Conservation (phyloP, 2,888 invertebrate species). For the Cheilosia variabilis region DNA sequence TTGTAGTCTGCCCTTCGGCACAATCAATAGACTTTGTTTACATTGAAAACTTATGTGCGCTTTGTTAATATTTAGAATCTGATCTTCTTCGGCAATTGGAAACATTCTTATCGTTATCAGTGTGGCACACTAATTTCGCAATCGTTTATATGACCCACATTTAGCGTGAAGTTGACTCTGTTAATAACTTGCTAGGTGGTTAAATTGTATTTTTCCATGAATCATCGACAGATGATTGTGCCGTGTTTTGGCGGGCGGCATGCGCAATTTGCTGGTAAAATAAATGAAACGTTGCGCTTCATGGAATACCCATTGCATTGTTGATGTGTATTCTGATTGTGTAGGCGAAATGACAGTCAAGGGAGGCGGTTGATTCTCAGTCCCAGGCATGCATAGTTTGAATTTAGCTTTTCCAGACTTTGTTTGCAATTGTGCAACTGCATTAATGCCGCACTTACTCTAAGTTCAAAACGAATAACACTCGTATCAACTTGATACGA, state of each 20-base stretch:
- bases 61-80: constrained; percentile 4
- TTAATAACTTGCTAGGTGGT: background rate
- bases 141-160: background rate
- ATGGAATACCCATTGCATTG: no score
- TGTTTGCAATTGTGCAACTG: no score
- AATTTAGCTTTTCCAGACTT: no score
- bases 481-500: no score
- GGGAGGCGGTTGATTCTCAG: no score
- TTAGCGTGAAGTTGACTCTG: background rate
- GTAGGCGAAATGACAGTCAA: no score
- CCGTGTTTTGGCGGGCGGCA: background rate
- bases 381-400: no score
- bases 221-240: background rate
- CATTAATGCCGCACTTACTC: no score
- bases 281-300: no score
- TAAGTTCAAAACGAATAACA: no score
- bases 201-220: background rate
- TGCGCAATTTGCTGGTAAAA: no score
- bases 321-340: no score
- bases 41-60: background rate
- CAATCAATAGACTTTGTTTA: background rate
- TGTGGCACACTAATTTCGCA: constrained; percentile 3
- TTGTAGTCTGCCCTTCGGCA: background rate
- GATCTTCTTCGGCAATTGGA: background rate
- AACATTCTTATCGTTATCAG: constrained; percentile 12